Evolutionary conservation across 2,888 invertebrate species (phyloP).

Genomic region (Drosophila gaucha): DNA sequence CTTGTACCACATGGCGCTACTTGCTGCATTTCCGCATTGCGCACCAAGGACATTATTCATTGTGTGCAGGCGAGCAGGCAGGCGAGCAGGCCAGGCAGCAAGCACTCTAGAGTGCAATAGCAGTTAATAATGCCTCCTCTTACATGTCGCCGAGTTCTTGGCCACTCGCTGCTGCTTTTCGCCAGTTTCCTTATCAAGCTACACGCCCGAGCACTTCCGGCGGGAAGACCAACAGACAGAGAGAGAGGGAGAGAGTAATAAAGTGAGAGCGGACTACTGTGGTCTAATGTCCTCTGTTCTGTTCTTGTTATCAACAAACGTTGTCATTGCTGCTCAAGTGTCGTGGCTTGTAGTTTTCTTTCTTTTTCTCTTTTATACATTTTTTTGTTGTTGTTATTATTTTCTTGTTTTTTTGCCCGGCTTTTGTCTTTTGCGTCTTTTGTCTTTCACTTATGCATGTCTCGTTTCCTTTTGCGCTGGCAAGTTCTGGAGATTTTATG

Average conservation of each 20-base stretch:
- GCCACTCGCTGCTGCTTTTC: conserved; percentile 50
- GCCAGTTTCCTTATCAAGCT: conserved; percentile 53
- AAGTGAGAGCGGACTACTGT: conserved; percentile 1
- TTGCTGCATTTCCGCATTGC: conserved; percentile 73
- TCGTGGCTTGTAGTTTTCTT: conserved; percentile 46
- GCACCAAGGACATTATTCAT: conserved; percentile 75
- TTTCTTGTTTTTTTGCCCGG: conserved; percentile 19
- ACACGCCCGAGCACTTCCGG: conserved; percentile 57
- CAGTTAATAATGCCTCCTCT: conserved; percentile 71
- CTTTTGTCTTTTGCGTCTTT: conserved; percentile 70
- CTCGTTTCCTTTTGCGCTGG: conserved; percentile 52
- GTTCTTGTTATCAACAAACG: conserved; percentile 65
- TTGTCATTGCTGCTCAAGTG: conserved; percentile 63
- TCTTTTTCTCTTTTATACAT: neutral
- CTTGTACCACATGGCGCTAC: conserved; percentile 25
- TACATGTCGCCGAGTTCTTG: conserved; percentile 70
- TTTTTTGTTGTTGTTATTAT: conserved; percentile 1
- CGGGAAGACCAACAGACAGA: conserved; percentile 11
- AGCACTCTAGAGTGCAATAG: conserved; percentile 73
- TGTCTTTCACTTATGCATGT: conserved; percentile 81
- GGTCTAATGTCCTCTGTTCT: conserved; percentile 22
- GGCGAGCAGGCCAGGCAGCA: conserved; percentile 33
- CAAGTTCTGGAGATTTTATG: conserved; percentile 59
- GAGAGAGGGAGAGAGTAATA: conserved; percentile 1
- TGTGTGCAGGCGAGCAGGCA: conserved; percentile 36